Conservation (phyloP, 2,113 vertebrate species). For the Callithrix jacchus region DNA sequence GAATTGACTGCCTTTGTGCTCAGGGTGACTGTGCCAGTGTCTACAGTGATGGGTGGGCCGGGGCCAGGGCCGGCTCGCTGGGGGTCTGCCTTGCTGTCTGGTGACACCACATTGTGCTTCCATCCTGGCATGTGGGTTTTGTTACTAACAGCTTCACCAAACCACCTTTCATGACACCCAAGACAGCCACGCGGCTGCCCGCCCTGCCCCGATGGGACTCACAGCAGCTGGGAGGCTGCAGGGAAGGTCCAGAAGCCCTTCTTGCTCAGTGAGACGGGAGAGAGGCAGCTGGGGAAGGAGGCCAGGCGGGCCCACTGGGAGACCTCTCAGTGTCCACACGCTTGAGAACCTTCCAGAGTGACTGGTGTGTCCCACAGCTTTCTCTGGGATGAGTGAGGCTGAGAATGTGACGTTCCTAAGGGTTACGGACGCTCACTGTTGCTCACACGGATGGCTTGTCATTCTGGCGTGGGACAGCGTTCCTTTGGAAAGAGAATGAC, state of each 20-base stretch:
- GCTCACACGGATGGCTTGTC: fast-evolving
- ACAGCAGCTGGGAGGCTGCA: background rate
- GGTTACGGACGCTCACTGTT: fast-evolving
- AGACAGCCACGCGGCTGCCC: background rate
- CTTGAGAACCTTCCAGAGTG: background rate
- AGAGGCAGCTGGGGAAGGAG: background rate
- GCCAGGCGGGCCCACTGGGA: too few species aligned
- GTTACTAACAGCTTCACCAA: background rate
- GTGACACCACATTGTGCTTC: fast-evolving
- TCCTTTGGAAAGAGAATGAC: background rate
- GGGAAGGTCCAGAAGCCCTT: background rate
- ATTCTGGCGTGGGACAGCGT: fast-evolving
- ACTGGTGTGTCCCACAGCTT: background rate
- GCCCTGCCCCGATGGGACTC: too few species aligned
- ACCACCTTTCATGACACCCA: background rate
- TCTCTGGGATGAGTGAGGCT: background rate
- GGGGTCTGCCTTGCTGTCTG: fast-evolving
- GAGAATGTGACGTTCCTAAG: fast-evolving
- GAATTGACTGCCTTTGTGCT: fast-evolving
- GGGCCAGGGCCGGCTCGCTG: background rate
- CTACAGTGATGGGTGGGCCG: fast-evolving
- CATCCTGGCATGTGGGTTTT: background rate
- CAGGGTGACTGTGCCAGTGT: background rate
- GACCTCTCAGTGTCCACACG: fast-evolving
- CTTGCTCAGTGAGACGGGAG: background rate